Percentiles rank a stretch among this genome's conserved stretches.
These are phyloP conservation scores for Pollimyrus isidori DNA, from an alignment of 2,113 vertebrate genomes.

Conservation along the genomic window DNA sequence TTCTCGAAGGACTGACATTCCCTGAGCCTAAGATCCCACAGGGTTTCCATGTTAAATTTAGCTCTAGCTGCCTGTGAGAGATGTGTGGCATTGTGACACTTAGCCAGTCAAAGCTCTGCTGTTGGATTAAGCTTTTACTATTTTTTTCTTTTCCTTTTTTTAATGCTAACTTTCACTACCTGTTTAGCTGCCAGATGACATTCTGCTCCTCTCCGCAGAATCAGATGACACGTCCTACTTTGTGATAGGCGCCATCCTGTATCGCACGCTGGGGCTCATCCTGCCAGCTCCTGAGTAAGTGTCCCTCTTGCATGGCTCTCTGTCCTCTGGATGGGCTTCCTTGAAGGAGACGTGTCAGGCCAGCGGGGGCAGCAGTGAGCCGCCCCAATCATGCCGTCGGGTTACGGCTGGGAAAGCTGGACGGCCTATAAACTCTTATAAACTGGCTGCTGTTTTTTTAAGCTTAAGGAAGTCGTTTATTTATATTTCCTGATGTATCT, in stretches of 20 bases:
- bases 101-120: not conserved
- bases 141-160: not conserved
- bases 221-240: conserved; percentile 77
- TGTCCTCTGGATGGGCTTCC: not conserved
- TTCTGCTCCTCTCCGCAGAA: conserved; percentile 53
- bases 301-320: not conserved
- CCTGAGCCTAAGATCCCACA: not conserved
- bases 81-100: not conserved
- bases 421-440: not conserved
- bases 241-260: conserved; percentile 89
- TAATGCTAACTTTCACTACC: not conserved
- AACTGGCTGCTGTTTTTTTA: not conserved
- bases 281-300: conserved; percentile 84
- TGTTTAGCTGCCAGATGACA: not conserved
- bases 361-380: not conserved
- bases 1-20: not conserved
- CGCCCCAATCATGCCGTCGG: not conserved
- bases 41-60: conserved; percentile 1
- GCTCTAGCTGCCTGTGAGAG: not conserved
- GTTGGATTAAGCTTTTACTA: too few relatives aligned
- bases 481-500: not conserved
- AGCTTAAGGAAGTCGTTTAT: not conserved
- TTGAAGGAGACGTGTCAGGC: not conserved
- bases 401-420: not conserved
- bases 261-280: conserved; percentile 84